Base-by-base conservation (phyloP, 2,888 invertebrate genomes). In the Cataglyphis rosenhaueri region DNA sequence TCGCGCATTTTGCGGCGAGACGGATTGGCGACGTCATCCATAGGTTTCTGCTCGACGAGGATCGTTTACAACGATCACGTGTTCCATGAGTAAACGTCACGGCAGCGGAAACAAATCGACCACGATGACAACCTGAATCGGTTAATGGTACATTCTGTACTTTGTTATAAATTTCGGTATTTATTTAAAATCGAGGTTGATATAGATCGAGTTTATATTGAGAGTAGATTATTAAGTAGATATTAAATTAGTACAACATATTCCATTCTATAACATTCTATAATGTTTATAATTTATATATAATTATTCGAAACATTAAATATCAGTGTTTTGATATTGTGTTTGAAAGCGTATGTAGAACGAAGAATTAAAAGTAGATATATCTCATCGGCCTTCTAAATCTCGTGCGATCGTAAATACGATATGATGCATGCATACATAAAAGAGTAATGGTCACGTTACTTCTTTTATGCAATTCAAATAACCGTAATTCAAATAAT, bases 1-100 rank as follows among this genome's bases (percentile, higher is more conserved):
- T 52, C 38, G 75, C 65, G n/a, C 29, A 55, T 76, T 66, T 75
- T 55, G 66, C 75, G 66, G 29, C 66, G 66, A 55, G 21, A 59
- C 41, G 38, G 29, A 75, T 75, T 52, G 65, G 25, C 75, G 52
- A 75, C 57, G 59, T 78, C 32, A 32, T 70, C 32, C 32, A 25
- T 41, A 66, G n/a, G 3, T 38, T 75, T 75, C 66, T 57, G 29
- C 18, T 5, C 15, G 35, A 0, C 52, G 15, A 15, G n/a, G 12
- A 66, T 66, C 38, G 25, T 12, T 29, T 29, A 55, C n/a, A n/a
- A 41, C 21, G 55, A 66, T 35, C 52, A 66, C 38, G n/a, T 25
- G 29, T 66, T 41, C 38, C 18, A n/a, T 25, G 66, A 38, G 38
- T 18, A 66, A 66, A 76, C 38, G 55, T 18, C 64, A 12, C 48